Evolutionary conservation across 2,113 vertebrate species (phyloP), one percentile per base, ranked within the genome.

Genomic region (Murina feae): DNA sequence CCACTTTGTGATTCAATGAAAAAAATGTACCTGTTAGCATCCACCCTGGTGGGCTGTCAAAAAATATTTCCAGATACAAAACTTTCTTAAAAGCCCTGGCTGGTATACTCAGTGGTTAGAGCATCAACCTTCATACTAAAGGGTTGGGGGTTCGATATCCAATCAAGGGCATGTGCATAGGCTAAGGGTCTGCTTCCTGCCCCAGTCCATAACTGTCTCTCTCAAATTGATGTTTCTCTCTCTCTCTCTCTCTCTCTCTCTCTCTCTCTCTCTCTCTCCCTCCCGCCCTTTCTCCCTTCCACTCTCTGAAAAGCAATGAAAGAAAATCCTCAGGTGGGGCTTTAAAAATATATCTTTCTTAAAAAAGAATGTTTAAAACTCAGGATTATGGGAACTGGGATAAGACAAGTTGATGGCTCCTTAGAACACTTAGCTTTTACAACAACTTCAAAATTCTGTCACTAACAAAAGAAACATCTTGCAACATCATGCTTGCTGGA

Each of bases 391-490:
- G 88, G 44, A 75, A 84, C 47, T 42, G 42, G 30, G 44, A 20
- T 28, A n/a, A 85, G 95, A 94, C 89, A 95, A 84, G 30, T 78
- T 89, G 96, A 69, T 0, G 0, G 51, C 42, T 86, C 80, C 53
- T 65, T 94, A 92, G 92, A 94, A 97, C 97, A 92, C 98, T 94
- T 96, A 98, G 37, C 66, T 66, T 90, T 93, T 83, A 53, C 11
- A 91, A 84, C 79, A 93, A 89, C 85, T 97, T 96, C 28, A 78
- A 82, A 97, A 97, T 97, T 97, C 86, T 95, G 97, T 97, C 97
- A 93, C 94, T 93, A 97, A 96, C 96, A 97, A 97, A 98, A 90
- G 47, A 95, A 97, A 98, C 37, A 84, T 93, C 97, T 97, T 96
- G 96, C 96, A 98, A 97, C 35, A 97, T 96, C 25, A 28, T 63